Conservation (phyloP, 2,888 invertebrate genomes). For the Falcaria lacertinaria region DNA sequence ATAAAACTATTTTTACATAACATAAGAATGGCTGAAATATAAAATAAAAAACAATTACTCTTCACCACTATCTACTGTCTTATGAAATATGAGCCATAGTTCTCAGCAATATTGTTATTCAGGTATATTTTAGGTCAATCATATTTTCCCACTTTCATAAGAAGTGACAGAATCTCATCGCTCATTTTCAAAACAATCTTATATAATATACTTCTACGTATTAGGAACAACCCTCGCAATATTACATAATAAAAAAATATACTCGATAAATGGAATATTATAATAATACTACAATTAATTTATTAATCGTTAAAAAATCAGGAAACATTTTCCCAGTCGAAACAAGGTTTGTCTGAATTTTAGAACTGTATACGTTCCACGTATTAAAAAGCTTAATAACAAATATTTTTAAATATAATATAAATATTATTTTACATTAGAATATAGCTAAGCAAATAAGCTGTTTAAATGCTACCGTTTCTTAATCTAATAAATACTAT, state of each 20-base stretch:
- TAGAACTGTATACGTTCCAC: conserved; percentile 54
- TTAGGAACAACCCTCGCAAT: conserved; percentile 67
- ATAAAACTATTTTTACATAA: background rate
- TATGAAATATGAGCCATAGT: no score
- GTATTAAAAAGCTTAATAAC: conserved; percentile 62
- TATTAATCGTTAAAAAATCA: conserved; percentile 9
- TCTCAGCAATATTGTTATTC: no score
- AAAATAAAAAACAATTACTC: no score
- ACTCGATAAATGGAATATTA: conserved; percentile 51
- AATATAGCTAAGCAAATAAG: conserved; percentile 71
- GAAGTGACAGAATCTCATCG: background rate
- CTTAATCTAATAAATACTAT: conserved; percentile 78
- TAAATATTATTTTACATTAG: conserved; percentile 79
- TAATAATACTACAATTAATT: conserved; percentile 47
- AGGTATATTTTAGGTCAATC: background rate
- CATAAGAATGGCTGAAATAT: background rate
- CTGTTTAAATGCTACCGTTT: conserved; percentile 70
- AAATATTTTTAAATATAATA: conserved; percentile 71
- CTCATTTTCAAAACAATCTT: background rate
- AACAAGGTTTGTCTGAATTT: conserved; percentile 12
- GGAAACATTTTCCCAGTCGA: conserved; percentile 8
- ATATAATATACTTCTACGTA: conserved; percentile 37
- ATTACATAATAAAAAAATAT: conserved; percentile 46
- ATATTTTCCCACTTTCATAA: background rate
- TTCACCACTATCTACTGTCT: no score